These are phyloP conservation scores for Tenodera sinensis DNA, from an alignment of 2,888 invertebrate species.

Conservation along the genomic window DNA sequence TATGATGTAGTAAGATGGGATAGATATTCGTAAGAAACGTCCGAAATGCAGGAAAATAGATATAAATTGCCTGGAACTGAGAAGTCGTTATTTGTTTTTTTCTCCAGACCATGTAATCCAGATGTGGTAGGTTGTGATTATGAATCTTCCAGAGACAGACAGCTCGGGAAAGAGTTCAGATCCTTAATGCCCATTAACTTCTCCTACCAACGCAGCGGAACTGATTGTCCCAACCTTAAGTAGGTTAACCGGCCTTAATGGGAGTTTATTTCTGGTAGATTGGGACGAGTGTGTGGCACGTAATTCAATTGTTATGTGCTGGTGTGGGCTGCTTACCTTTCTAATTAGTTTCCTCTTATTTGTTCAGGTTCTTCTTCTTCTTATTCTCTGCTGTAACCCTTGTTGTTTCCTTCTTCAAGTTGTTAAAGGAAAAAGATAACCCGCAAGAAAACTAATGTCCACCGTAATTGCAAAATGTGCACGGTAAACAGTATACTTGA, in stretches of 20 bases:
- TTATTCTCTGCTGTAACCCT: not conserved
- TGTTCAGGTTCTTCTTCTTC: not conserved
- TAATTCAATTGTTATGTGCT: slow-evolving; percentile 9
- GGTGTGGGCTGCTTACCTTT: not conserved
- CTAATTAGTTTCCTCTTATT: not conserved
- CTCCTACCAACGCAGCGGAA: not conserved
- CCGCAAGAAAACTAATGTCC: too few relatives aligned
- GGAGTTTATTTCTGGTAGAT: not conserved
- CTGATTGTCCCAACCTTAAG: not conserved
- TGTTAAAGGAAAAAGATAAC: too few relatives aligned
- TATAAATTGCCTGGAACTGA: too few relatives aligned
- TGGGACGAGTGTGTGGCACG: not conserved
- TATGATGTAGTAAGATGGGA: too few relatives aligned
- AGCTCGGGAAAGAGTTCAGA: not conserved
- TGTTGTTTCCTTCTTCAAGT: too few relatives aligned
- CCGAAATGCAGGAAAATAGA: too few relatives aligned
- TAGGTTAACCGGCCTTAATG: slow-evolving; percentile 8
- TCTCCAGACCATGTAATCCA: too few relatives aligned
- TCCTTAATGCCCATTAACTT: not conserved
- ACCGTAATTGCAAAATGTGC: too few relatives aligned
- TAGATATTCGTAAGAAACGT: too few relatives aligned
- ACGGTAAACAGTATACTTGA: too few relatives aligned
- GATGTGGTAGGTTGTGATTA: too few relatives aligned
- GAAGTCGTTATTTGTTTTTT: too few relatives aligned
- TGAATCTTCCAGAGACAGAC: not conserved